Base-by-base conservation (phyloP, 2,888 invertebrate genomes). In the Rhagonycha fulva region DNA sequence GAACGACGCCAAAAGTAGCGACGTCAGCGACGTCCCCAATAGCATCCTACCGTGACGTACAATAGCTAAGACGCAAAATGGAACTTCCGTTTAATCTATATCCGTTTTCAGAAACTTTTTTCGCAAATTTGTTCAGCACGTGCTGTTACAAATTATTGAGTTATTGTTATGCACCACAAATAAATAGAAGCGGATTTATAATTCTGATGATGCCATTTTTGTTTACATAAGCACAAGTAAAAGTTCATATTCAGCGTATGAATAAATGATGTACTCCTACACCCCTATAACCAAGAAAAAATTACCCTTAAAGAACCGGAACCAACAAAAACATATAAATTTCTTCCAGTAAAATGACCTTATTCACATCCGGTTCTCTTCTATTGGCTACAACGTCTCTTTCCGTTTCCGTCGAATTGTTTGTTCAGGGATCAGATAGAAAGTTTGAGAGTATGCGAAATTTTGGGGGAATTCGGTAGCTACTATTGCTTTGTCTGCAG, bases 331-430 rank as follows among this genome's bases (percentile, higher is more conserved):
- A 85, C 84, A 85, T 85, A 86, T 86, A 86, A 86, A 86, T 86
- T 85, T 85, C 85, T 85, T 86, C 85, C 85, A 85, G 83, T 83
- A 84, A 85, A 86, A 86, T 84, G 85, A 86, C 85, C 85, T 84
- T 84, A 85, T 84, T 85, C 84, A 84, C 85, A 84, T 84, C 85
- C 84, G 85, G 84, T 83, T 83, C 82, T 84, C 84, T 84, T 83
- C 84, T 83, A 86, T 85, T 85, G 84, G 86, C 82, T 83, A 82
- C 81, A 83, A 82, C 82, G 80, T 81, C 80, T 82, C 81, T 83
- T 84, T 84, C 86, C 85, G 85, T 77, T 86, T 85, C 86, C 85
- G 85, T 80, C 84, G 83, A 83, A 81, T 84, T 85, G 84, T 85
- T 85, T 84, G 83, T 84, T 84, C 82, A 80, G 63, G 82, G 78